phyloP scores from a whole-genome alignment of 2,888 invertebrate genomes.

The Linnaemya vulpina region DNA sequence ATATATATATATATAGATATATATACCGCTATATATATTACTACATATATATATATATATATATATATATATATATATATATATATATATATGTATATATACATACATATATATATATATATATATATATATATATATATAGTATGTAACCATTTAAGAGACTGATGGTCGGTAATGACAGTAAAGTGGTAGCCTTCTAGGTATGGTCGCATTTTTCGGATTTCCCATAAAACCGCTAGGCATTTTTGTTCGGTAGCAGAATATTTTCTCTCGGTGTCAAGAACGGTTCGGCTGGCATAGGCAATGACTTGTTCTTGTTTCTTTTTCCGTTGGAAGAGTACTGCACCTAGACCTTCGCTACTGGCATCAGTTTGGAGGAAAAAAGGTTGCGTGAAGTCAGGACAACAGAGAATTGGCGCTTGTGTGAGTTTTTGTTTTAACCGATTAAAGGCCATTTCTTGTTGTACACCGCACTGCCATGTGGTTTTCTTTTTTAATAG shows the following conservation, averaged over 20 bases:
- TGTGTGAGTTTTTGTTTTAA: background rate
- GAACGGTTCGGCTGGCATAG: slow-evolving; percentile 55
- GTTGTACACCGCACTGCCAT: background rate
- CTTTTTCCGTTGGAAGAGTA: slow-evolving; percentile 29
- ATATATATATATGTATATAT: no score
- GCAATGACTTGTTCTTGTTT: slow-evolving; percentile 35
- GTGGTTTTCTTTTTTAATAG: background rate
- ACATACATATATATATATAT: no score
- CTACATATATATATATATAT: no score
- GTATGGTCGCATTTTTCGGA: no score
- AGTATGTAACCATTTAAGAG: no score
- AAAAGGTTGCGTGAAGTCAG: slow-evolving; percentile 25
- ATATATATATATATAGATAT: no score
- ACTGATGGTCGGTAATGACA: no score
- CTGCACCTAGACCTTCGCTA: slow-evolving; percentile 28
- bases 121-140: no score
- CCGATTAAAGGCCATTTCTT: background rate
- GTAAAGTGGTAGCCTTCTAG: no score
- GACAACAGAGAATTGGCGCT: slow-evolving; percentile 13
- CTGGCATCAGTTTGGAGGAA: slow-evolving; percentile 59
- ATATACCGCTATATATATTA: no score
- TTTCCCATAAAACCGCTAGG: slow-evolving; percentile 61
- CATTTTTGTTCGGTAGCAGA: slow-evolving; percentile 63
- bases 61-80: no score
- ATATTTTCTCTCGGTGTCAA: slow-evolving; percentile 15